Evolutionary conservation across 2,888 invertebrate genomes (phyloP), one percentile per base, ranked within the genome.

Genomic region (Oithona nana): DNA sequence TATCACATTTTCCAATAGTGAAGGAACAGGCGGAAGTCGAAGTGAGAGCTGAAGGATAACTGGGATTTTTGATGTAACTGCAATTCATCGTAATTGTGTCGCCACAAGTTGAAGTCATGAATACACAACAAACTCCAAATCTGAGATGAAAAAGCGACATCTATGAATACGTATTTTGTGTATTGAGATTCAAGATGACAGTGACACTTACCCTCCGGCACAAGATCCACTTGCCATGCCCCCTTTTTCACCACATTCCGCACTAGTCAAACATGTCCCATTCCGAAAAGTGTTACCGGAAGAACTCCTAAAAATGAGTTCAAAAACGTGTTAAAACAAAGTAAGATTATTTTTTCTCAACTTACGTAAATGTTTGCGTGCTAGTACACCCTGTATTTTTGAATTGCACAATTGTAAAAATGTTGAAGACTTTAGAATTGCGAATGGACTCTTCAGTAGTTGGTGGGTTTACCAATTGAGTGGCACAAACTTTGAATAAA

Each of bases 71-170:
- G 1, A 59, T 26, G 50, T 59, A 59, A 11, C 22, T 28, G 49
- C 59, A 59, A 49, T 59, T 59, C 28, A 49, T 49, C 1, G 49
- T 22, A 6, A 59, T 3, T 16, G 59, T 48, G 2, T 8, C 49
- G 22, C 59, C 59, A 24, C 49, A 59, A n/a, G 48, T 59, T 11
- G 1, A 1, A 2, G 29, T 24, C 59, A 59, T 26, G 26, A 59
- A 59, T 3, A 59, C 59, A 28, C 59, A 59, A 50, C 59, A 59
- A n/a, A 59, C 59, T 20, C 59, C 59, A 49, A 59, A 59, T n/a
- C 59, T 59, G 16, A 3, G 2, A 2, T 2, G 2, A 28, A 28
- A 11, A 16, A 39, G 39, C 6, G 39, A 11, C 8, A 1, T 1
- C 16, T 3, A 13, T n/a, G n/a, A 4, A 39, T 11, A 39, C 8